Conservation (phyloP, 2,113 vertebrate species). For the Macquaria australasica region DNA sequence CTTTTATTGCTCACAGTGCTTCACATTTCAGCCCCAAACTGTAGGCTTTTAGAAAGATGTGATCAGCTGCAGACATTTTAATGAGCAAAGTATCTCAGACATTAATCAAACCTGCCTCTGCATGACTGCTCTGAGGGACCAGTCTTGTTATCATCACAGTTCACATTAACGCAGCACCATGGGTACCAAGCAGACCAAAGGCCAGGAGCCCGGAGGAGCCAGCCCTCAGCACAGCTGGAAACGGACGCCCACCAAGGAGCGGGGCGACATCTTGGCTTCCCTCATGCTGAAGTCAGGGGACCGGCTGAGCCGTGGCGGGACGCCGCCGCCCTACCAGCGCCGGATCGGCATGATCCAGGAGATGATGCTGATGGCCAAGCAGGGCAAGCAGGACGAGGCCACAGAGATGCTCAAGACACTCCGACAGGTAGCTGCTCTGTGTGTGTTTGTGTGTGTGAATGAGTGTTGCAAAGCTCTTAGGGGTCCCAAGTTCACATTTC, state of each 20-base stretch:
- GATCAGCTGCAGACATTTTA: constrained; percentile 40
- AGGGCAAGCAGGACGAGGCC: constrained; percentile 94
- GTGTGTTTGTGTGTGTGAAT: constrained; percentile 11
- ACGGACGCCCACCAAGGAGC: constrained; percentile 84
- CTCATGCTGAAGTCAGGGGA: constrained; percentile 92
- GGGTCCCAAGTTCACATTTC: constrained; percentile 5
- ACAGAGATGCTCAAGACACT: constrained; percentile 94
- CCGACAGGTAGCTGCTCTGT: constrained; percentile 88
- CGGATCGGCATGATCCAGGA: constrained; percentile 96
- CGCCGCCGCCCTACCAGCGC: constrained; percentile 93
- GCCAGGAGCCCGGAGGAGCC: constrained; percentile 82
- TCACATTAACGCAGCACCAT: constrained; percentile 75
- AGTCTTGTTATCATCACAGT: constrained; percentile 33
- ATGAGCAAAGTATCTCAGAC: constrained; percentile 24
- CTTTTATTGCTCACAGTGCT: not conserved
- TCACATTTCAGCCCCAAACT: not conserved
- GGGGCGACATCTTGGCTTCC: constrained; percentile 89
- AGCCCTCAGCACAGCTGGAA: constrained; percentile 88
- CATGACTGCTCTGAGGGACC: constrained; percentile 35
- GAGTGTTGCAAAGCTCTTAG: not conserved
- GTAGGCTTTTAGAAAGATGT: constrained; percentile 17
- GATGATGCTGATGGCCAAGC: constrained; percentile 93
- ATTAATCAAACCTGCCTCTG: constrained; percentile 19
- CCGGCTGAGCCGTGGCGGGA: constrained; percentile 85
- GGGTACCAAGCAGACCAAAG: constrained; percentile 95